Base-by-base conservation (phyloP, 2,888 invertebrate genomes). In the Scaptomyza flava region DNA sequence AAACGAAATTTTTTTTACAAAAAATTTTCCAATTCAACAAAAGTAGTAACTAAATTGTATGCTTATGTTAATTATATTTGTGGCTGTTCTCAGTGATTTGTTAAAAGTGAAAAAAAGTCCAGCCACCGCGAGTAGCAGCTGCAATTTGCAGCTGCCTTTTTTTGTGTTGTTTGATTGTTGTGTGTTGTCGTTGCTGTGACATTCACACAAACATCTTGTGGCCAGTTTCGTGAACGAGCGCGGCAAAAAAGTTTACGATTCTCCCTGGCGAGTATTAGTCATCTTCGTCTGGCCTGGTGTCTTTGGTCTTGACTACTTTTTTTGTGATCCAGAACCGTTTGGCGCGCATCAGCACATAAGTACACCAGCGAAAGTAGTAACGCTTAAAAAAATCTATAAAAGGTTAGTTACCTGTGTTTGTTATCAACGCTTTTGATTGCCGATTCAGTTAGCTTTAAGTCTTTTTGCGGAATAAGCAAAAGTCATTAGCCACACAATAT, bases 61-160 rank as follows among this genome's bases (percentile, higher is more conserved):
- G 5, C 8, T 9, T 12, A 45, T 31, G 45, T n/a, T 20, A 23
- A 20, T 20, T 41, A 8, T 41, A 20, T 30, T 42, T 23, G n/a
- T 42, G 23, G 38, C n/a, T 43, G 51, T 34, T 6, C 9, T 54
- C 11, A 34, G 34, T 17, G 36, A 8, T 31, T 20, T 31, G 31
- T 53, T 20, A 31, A 46, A 46, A 64, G 54, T 61, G 50, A 52
- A 60, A 36, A 47, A 64, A 43, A 68, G 20, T 34, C 9, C 12
- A 57, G 17, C n/a, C 23, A 33, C 47, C 9, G 34, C 43, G 9
- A 43, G 27, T 14, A 46, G 57, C 48, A 68, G 68, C 68, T 77
- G 77, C 73, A 73, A 64, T 63, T 70, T 69, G 87, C 81, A 81
- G 81, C 81, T 87, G 87, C 69, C 64, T 76, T 17, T 60, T 60